Evolutionary conservation across 1,140 invertebrate species (phyloP).

Genomic region (Diorhabda sublineata): DNA sequence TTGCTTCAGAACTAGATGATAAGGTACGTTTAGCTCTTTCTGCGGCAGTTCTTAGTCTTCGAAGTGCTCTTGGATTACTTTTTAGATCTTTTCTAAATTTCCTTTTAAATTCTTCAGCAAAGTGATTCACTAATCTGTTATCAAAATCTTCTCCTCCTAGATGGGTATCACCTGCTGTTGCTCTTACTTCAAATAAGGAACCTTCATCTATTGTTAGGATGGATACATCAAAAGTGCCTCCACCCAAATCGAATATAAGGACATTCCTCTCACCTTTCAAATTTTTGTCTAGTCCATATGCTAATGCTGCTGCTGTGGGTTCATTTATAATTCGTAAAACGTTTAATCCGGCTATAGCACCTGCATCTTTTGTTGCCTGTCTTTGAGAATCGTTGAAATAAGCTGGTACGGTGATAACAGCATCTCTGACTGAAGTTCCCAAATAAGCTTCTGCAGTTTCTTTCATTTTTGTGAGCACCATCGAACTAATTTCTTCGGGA

Average conservation of each 20-base stretch:
- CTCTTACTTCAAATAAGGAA: constrained; percentile 63
- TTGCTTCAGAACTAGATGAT: constrained; percentile 52
- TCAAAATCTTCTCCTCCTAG: constrained; percentile 75
- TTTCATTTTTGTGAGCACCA: constrained; percentile 60
- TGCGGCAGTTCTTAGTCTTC: constrained; percentile 60
- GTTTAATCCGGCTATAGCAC: constrained; percentile 61
- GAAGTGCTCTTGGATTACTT: constrained; percentile 48
- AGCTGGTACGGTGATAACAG: constrained; percentile 56
- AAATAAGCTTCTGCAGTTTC: constrained; percentile 56
- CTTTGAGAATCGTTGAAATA: constrained; percentile 68
- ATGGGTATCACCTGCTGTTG: constrained; percentile 59
- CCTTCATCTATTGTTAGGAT: constrained; percentile 69
- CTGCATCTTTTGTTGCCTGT: constrained; percentile 64
- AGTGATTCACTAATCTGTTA: constrained; percentile 68
- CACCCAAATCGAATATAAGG: constrained; percentile 54
- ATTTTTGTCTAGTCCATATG: constrained; percentile 67
- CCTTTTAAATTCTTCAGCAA: constrained; percentile 51
- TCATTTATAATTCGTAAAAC: constrained; percentile 72
- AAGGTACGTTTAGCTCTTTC: constrained; percentile 55
- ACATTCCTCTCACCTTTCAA: constrained; percentile 53
- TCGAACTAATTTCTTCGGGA: constrained; percentile 70
- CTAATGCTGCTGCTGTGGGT: constrained; percentile 73
- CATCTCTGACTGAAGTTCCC: constrained; percentile 51
- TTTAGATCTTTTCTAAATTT: constrained; percentile 52
- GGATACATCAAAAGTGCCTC: constrained; percentile 63